Evolutionary conservation across 92 coral and sea anemone species (phyloP).

Genomic region (Muricea muricata): DNA sequence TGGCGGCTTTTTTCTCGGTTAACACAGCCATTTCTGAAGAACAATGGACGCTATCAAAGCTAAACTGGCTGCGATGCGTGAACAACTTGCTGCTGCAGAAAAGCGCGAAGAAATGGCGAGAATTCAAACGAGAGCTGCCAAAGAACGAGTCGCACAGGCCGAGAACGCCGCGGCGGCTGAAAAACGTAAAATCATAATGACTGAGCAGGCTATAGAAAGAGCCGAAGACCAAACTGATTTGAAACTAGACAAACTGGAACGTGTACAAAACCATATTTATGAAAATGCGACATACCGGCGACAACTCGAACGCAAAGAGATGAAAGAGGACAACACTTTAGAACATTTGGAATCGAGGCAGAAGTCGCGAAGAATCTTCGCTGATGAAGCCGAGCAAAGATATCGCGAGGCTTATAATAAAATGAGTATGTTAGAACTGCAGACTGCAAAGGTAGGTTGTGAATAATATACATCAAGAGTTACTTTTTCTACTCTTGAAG

Average conservation of each 20-base stretch:
- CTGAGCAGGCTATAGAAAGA: not conserved
- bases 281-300: not conserved
- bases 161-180: not conserved
- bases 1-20: not conserved
- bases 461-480: too few species aligned
- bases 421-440: not conserved
- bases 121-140: not conserved
- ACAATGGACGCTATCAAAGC: conserved; percentile 19
- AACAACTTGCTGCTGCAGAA: not conserved
- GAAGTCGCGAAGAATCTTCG: not conserved
- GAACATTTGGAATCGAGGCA: conserved; percentile 14
- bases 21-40: not conserved
- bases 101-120: conserved; percentile 6
- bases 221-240: conserved; percentile 30
- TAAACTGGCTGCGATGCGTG: conserved; percentile 30
- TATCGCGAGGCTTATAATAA: conserved; percentile 10
- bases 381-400: conserved; percentile 14
- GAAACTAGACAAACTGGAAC: conserved; percentile 11
- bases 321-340: conserved; percentile 7
- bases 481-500: too few species aligned
- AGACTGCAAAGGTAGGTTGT: not conserved
- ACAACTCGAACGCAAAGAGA: conserved; percentile 9
- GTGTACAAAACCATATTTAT: not conserved
- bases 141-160: conserved; percentile 8
- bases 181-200: not conserved